A percentile compares a stretch with the other conserved stretches of the same genome.
Evolutionary conservation across 2,113 vertebrate species (phyloP).

Genomic region (Apeltes quadracus): DNA sequence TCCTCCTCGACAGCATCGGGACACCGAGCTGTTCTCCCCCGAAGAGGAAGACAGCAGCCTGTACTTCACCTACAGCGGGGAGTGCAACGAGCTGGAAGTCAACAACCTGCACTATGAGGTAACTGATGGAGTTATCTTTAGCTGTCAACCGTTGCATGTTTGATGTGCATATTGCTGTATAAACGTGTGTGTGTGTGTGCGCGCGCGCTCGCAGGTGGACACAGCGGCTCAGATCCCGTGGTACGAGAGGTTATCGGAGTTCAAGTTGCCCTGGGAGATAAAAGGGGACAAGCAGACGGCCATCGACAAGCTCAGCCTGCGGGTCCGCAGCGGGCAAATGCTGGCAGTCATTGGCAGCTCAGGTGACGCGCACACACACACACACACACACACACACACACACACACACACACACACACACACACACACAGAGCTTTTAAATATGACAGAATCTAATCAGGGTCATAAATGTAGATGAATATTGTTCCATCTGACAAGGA

Average conservation of each 20-base stretch:
- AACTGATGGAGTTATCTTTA: conserved; percentile 23
- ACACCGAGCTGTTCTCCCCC: conserved; percentile 83
- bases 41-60: conserved; percentile 94
- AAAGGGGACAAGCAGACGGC: conserved; percentile 77
- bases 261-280: conserved; percentile 88
- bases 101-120: conserved; percentile 92
- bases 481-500: neutral
- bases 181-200: neutral
- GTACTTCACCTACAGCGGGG: conserved; percentile 94
- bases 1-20: conserved; percentile 57
- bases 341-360: conserved; percentile 94
- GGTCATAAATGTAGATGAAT: neutral
- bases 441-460: neutral
- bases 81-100: conserved; percentile 88
- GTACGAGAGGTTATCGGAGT: conserved; percentile 89
- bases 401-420: neutral
- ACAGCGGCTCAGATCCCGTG: conserved; percentile 89
- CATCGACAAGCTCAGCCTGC: conserved; percentile 88
- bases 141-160: neutral
- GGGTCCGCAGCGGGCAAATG: conserved; percentile 93
- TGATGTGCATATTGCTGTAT: neutral
- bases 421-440: conserved; percentile 1
- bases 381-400: neutral
- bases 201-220: conserved; percentile 81
- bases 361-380: conserved; percentile 76